A percentile compares a stretch with the other conserved stretches of the same genome.
These are phyloP conservation scores for Caradrina clavipalpis DNA, from an alignment of 2,888 invertebrate species.

Conservation along the genomic window DNA sequence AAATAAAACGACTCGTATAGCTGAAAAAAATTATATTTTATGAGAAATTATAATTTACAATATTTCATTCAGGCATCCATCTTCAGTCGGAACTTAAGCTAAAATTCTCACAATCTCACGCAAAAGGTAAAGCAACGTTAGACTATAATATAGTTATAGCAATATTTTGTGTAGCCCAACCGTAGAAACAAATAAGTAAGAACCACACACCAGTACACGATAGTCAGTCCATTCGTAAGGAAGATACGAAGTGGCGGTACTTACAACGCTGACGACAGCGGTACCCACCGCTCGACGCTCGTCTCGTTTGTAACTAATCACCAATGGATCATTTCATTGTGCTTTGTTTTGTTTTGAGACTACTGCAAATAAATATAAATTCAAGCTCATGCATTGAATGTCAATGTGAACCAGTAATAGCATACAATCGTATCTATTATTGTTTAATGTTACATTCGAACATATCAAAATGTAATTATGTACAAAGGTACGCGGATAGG, in stretches of 20 bases:
- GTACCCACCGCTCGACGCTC: slow-evolving; percentile 62
- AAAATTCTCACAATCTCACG: slow-evolving; percentile 91
- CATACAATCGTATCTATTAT: slow-evolving; percentile 51
- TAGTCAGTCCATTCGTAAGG: slow-evolving; percentile 83
- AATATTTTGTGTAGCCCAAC: slow-evolving; percentile 89
- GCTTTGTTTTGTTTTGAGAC: slow-evolving; percentile 74
- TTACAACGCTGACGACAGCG: slow-evolving; percentile 64
- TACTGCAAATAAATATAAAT: slow-evolving; percentile 66
- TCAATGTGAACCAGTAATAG: slow-evolving; percentile 61
- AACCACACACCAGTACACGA: slow-evolving; percentile 83
- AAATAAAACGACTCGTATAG: slow-evolving; percentile 87
- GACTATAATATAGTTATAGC: slow-evolving; percentile 91
- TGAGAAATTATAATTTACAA: slow-evolving; percentile 92
- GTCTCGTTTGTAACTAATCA: slow-evolving; percentile 67
- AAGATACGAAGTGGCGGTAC: slow-evolving; percentile 75
- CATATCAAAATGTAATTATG: slow-evolving; percentile 53
- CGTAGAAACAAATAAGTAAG: slow-evolving; percentile 83
- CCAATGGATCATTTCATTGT: slow-evolving; percentile 72
- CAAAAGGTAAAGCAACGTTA: slow-evolving; percentile 92
- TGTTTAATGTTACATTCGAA: slow-evolving; percentile 44
- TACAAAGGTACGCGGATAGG: slow-evolving; percentile 46
- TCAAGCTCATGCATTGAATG: slow-evolving; percentile 64
- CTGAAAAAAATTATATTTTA: slow-evolving; percentile 92
- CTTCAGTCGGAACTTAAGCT: slow-evolving; percentile 92
- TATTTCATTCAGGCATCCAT: slow-evolving; percentile 91